Conservation (phyloP, 2,888 invertebrate genomes). For the Morpho deidamia region DNA sequence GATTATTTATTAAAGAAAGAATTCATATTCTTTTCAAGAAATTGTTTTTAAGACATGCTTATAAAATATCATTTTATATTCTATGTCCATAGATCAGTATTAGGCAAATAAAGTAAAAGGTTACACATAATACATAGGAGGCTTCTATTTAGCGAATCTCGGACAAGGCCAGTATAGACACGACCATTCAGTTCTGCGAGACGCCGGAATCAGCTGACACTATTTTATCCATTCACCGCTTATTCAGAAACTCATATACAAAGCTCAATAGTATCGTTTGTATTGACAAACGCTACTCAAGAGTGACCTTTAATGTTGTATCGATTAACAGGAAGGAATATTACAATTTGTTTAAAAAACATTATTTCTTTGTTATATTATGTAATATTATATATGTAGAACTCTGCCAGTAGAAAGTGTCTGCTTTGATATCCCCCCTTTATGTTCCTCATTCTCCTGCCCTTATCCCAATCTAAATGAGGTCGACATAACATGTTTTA, state of each 20-base stretch:
- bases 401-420: no score
- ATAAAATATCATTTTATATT: no score
- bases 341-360: no score
- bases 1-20: no score
- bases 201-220: slow-evolving; percentile 50
- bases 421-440: no score
- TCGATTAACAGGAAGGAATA: not conserved
- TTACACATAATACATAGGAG: slow-evolving; percentile 37
- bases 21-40: no score
- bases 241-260: slow-evolving; percentile 13
- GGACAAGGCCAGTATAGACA: slow-evolving; percentile 45
- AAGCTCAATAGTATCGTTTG: slow-evolving; percentile 6
- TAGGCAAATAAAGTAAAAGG: slow-evolving; percentile 40
- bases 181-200: slow-evolving; percentile 35
- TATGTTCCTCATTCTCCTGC: no score
- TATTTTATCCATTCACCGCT: slow-evolving; percentile 21
- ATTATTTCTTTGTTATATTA: no score
- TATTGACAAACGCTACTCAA: slow-evolving; percentile 11
- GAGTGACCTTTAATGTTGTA: not conserved
- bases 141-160: slow-evolving; percentile 35
- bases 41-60: no score
- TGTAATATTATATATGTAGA: no score
- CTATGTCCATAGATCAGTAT: slow-evolving; percentile 11
- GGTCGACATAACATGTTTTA: no score
- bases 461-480: no score